phyloP scores from a whole-genome alignment of 2,113 vertebrate species.

The Notothenia coriiceps region DNA sequence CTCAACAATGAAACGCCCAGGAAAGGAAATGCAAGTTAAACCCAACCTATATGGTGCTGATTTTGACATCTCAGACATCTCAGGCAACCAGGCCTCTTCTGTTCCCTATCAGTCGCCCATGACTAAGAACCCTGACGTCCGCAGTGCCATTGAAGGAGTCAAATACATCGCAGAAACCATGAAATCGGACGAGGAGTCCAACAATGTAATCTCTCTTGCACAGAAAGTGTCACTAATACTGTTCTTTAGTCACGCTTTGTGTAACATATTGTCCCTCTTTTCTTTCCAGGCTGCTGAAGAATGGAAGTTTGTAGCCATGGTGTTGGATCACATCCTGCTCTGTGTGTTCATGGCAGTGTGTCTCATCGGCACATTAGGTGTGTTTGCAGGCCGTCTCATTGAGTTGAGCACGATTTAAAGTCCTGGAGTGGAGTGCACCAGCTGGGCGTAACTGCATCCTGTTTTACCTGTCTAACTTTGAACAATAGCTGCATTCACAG shows the following conservation, averaged over 20 bases:
- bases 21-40: conserved; percentile 89
- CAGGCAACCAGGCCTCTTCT: conserved; percentile 88
- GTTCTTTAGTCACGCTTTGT: not conserved
- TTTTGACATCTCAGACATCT: conserved; percentile 96
- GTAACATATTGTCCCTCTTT: conserved; percentile 67
- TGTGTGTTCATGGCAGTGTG: conserved; percentile 97
- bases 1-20: conserved; percentile 94
- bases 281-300: conserved; percentile 94
- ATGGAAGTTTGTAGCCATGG: conserved; percentile 99
- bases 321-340: conserved; percentile 96
- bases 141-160: conserved; percentile 94
- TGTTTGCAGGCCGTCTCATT: conserved; percentile 94
- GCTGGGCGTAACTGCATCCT: too few species aligned
- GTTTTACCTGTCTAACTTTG: not conserved
- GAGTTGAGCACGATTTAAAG: conserved; percentile 87
- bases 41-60: conserved; percentile 88
- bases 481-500: not conserved
- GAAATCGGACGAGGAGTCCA: conserved; percentile 96
- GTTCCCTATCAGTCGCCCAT: conserved; percentile 90
- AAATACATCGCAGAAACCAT: conserved; percentile 97
- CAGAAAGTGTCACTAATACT: not conserved
- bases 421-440: too few species aligned
- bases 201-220: conserved; percentile 84
- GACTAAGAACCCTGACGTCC: conserved; percentile 93
- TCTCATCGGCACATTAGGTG: conserved; percentile 92